Evolutionary conservation across 2,888 invertebrate species (phyloP), one percentile per base, ranked within the genome.

Genomic region (Cremastinae sp.): DNA sequence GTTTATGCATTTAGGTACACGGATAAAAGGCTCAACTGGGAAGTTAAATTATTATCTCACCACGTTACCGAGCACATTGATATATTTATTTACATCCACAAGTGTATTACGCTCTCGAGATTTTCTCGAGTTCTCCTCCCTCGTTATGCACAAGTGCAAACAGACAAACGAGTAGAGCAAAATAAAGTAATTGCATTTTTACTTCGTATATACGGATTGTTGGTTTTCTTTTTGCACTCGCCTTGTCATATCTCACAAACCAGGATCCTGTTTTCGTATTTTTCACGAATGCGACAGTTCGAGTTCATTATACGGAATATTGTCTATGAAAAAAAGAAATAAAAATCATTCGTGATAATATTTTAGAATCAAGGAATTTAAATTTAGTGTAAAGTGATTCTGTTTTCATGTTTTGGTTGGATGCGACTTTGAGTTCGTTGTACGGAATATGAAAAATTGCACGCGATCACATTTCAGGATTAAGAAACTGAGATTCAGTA

Each of bases 51-150:
- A 74, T 74, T 59, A 73, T 74, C 69, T 61, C 73, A 64, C 64
- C 39, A 39, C 14, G 53, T 58, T n/a, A 47, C 43, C 66, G 28
- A 58, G 39, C 18, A 45, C 56, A 65, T 69, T 76, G 76, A 76
- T 76, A 74, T 74, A 76, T 76, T 76, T 76, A 76, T 76, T 73
- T 64, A 73, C 74, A 69, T 61, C 65, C 74, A 65, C 35, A 53
- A 58, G 58, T 56, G 37, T 28, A 47, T 45, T 37, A 28, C 45
- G 28, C 66, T 43, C 39, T 9, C n/a, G 53, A 28, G 28, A 28
- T 28, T 61, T 56, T 37, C 39, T 41, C 55, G 20, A 37, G 49
- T 28, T 18, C 51, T 41, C 55, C 20, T 28, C 47, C 12, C 4
- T 35, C 22, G 9, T 10, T 49, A 10, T 22, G 70, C 39, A 39